These are phyloP conservation scores for Nesoenas mayeri DNA, from an alignment of 2,113 vertebrate genomes.

Conservation along the genomic window DNA sequence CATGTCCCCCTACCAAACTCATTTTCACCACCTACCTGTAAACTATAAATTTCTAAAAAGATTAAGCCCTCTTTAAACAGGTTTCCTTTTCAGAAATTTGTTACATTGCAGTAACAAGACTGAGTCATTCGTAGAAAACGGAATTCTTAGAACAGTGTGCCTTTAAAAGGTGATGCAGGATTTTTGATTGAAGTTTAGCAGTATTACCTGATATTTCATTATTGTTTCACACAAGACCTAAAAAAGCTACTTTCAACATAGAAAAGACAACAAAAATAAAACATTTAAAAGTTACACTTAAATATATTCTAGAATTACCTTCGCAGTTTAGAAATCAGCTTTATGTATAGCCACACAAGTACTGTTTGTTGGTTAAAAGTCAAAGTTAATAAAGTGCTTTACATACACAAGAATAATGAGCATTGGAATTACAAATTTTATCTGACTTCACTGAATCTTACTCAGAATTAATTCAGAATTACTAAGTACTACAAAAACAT, in stretches of 20 bases:
- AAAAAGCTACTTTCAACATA: background rate
- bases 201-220: background rate
- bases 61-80: background rate
- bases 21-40: background rate
- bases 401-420: fast-evolving
- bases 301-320: background rate
- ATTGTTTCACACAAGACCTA: background rate
- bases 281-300: background rate
- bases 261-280: background rate
- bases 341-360: background rate
- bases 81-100: background rate
- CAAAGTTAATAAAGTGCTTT: background rate
- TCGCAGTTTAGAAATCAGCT: background rate
- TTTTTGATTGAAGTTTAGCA: background rate
- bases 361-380: background rate
- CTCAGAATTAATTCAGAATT: background rate
- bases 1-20: background rate
- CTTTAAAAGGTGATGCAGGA: background rate
- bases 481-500: background rate
- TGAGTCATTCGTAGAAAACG: background rate
- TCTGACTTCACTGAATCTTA: background rate
- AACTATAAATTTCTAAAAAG: background rate
- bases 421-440: background rate
- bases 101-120: background rate
- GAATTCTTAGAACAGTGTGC: background rate